Percentiles rank a stretch among this genome's conserved stretches.
Conservation (phyloP, 2,888 invertebrate species). For the Candidula unifasciata region DNA sequence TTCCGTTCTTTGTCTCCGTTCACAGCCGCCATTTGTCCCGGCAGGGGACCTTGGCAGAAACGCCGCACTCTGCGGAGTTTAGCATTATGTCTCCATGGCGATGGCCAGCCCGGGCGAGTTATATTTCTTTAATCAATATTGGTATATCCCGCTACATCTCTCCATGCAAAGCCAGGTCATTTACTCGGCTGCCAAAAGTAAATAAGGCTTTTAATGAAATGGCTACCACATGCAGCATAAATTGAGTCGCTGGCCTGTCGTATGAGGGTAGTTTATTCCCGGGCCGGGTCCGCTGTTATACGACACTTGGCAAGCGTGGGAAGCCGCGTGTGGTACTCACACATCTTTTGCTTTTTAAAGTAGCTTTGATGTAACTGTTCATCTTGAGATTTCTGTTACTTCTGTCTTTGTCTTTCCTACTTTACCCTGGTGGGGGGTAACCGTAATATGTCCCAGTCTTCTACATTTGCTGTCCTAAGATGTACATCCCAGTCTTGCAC, state of each 20-base stretch:
- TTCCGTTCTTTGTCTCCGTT: neutral
- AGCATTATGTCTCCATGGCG: conserved; percentile 32
- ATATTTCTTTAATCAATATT: conserved; percentile 58
- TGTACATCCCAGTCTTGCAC: too few relatives aligned
- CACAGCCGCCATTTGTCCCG: neutral
- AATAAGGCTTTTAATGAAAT: conserved; percentile 58
- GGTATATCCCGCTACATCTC: conserved; percentile 55
- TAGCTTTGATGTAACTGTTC: too few relatives aligned
- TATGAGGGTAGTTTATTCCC: conserved; percentile 1
- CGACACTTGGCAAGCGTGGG: neutral
- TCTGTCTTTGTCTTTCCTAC: too few relatives aligned
- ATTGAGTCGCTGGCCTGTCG: conserved; percentile 31
- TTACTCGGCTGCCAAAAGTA: conserved; percentile 53
- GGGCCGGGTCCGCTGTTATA: neutral
- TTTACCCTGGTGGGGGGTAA: too few relatives aligned
- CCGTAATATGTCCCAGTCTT: too few relatives aligned
- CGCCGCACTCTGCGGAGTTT: neutral
- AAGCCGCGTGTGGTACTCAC: too few relatives aligned
- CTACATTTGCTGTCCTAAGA: too few relatives aligned
- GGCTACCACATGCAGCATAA: conserved; percentile 56
- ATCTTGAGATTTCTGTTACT: too few relatives aligned
- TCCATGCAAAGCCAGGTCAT: conserved; percentile 44
- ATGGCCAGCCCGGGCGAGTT: conserved; percentile 51
- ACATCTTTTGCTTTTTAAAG: too few relatives aligned
- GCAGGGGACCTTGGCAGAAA: neutral